phyloP scores from a whole-genome alignment of 2,113 vertebrate species.

The Daphoenositta chrysoptera region DNA sequence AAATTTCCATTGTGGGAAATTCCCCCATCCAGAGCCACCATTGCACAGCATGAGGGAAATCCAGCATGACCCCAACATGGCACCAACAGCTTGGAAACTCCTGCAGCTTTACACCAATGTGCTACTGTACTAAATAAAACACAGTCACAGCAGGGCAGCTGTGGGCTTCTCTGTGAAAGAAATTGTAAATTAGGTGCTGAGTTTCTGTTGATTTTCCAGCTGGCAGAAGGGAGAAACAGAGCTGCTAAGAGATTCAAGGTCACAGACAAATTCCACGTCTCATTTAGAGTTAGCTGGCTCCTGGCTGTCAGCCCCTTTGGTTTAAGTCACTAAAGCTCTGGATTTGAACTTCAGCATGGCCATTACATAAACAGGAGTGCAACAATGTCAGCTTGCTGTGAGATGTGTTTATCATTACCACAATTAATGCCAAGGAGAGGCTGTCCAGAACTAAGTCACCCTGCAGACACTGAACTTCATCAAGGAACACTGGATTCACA shows the following conservation, averaged over 20 bases:
- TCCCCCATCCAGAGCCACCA: neutral
- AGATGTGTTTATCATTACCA: neutral
- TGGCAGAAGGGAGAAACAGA: neutral
- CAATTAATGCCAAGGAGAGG: neutral
- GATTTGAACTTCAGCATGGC: neutral
- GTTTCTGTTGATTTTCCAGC: conserved; percentile 23
- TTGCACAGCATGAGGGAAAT: neutral
- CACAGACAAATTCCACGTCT: neutral
- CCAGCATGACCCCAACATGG: neutral
- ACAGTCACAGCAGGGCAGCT: neutral
- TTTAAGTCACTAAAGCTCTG: neutral
- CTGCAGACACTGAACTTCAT: neutral
- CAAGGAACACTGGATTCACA: neutral
- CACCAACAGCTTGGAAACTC: neutral
- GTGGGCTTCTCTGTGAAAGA: neutral
- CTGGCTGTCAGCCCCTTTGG: neutral
- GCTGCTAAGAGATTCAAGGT: conserved; percentile 25
- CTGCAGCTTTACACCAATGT: neutral
- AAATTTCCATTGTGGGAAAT: neutral
- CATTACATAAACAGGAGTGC: neutral
- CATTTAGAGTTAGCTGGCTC: neutral
- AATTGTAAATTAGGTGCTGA: neutral
- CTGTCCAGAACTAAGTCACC: neutral
- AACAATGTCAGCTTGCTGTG: neutral
- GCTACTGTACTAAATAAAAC: neutral